These are phyloP conservation scores for Crax fasciolata DNA, from an alignment of 2,797 vertebrate genomes.

Conservation along the genomic window DNA sequence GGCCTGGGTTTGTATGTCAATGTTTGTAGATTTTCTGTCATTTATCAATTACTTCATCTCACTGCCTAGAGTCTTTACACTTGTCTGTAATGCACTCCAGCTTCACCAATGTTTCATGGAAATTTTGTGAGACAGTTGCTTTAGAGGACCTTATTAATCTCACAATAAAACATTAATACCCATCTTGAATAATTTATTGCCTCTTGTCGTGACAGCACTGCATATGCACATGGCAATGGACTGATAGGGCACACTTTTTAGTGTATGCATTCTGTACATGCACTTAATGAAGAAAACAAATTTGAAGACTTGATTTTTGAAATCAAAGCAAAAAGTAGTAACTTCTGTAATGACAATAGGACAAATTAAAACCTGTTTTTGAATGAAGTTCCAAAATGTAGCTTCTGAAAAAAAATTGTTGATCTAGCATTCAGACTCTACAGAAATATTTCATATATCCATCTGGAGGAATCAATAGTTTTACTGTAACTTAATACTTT, in stretches of 20 bases:
- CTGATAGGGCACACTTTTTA: background rate
- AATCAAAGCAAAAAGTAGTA: background rate
- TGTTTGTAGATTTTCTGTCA: background rate
- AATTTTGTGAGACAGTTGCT: background rate
- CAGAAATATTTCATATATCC: background rate
- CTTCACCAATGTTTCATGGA: background rate
- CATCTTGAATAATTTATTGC: background rate
- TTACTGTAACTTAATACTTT: background rate
- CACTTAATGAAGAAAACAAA: background rate
- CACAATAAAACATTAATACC: background rate
- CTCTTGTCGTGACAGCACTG: background rate
- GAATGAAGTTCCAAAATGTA: background rate
- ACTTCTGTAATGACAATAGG: background rate
- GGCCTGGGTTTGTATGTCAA: background rate
- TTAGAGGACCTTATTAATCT: background rate
- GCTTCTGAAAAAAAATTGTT: background rate
- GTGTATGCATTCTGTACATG: background rate
- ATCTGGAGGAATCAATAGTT: background rate
- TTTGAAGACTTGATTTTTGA: background rate
- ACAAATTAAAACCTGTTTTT: background rate
- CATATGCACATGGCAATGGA: background rate
- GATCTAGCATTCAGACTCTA: background rate
- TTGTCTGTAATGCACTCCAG: background rate
- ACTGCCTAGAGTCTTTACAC: background rate
- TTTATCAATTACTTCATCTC: background rate